phyloP scores from a whole-genome alignment of 1,140 invertebrate species.

The Leptinotarsa defecta region DNA sequence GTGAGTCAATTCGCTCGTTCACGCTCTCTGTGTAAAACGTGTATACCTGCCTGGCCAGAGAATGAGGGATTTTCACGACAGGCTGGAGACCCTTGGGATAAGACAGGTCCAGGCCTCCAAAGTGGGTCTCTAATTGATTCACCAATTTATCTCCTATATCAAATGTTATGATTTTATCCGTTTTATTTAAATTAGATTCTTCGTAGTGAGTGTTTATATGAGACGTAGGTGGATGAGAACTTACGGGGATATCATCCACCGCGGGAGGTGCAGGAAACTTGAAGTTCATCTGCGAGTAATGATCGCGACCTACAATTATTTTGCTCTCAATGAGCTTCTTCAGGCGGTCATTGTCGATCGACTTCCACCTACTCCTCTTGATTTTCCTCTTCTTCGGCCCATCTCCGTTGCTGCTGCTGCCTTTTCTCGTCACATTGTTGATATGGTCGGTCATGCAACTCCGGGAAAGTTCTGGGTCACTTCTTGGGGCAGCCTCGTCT shows the following conservation, averaged over 20 bases:
- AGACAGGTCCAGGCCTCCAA: constrained; percentile 59
- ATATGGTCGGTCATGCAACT: constrained; percentile 65
- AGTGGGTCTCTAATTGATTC: constrained; percentile 61
- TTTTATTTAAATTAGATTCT: neutral
- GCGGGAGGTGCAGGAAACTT: constrained; percentile 10
- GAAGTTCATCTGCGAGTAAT: constrained; percentile 63
- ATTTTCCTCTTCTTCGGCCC: neutral
- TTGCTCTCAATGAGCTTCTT: constrained; percentile 65
- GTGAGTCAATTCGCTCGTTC: constrained; percentile 65
- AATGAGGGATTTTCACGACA: constrained; percentile 67
- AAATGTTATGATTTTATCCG: constrained; percentile 62
- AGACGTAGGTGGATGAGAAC: too few relatives aligned
- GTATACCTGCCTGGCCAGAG: constrained; percentile 68
- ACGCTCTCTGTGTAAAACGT: constrained; percentile 71
- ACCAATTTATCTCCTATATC: constrained; percentile 65
- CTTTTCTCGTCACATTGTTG: constrained; percentile 5
- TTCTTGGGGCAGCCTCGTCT: constrained; percentile 2
- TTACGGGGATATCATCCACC: neutral
- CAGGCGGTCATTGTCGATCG: constrained; percentile 54
- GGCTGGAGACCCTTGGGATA: constrained; percentile 61
- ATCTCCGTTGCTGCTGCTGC: neutral
- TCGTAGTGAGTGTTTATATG: too few relatives aligned
- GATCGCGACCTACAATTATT: constrained; percentile 62
- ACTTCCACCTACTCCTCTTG: neutral
- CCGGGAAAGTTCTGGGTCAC: constrained; percentile 25